Evolutionary conservation across 2,797 vertebrate species (phyloP).

Genomic region (Rhincodon typus): DNA sequence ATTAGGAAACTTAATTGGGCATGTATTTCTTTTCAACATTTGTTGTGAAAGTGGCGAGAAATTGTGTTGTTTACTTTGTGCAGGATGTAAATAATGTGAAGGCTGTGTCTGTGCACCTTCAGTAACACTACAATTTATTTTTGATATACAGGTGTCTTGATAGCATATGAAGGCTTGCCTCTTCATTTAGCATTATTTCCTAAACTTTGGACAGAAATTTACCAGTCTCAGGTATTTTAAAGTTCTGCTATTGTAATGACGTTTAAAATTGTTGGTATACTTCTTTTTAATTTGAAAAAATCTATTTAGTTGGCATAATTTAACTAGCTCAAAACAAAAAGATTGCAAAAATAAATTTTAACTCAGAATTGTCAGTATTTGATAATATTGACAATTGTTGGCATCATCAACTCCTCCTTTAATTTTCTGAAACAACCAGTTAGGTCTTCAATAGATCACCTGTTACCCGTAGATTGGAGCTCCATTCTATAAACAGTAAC

Average conservation of each 20-base stretch:
- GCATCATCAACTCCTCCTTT: not conserved
- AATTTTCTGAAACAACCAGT: not conserved
- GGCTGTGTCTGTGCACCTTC: not conserved
- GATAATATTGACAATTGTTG: not conserved
- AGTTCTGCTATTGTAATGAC: not conserved
- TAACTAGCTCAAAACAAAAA: not conserved
- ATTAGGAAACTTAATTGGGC: not conserved
- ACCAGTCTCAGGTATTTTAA: conserved; percentile 82
- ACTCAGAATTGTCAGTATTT: not conserved
- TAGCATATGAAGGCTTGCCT: conserved; percentile 93
- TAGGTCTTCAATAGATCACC: not conserved
- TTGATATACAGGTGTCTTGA: conserved; percentile 74
- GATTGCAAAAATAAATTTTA: not conserved
- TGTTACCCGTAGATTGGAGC: not conserved
- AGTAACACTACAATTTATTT: conserved; percentile 23
- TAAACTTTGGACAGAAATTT: conserved; percentile 94
- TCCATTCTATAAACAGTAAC: not conserved
- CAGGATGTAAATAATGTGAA: not conserved
- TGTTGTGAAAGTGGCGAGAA: not conserved
- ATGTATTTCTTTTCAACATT: too few relatives aligned
- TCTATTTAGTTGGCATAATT: not conserved
- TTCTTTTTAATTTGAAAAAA: not conserved
- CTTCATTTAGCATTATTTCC: conserved; percentile 90
- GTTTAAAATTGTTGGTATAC: not conserved
- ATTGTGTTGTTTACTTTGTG: not conserved